Percentiles rank a stretch among this genome's conserved stretches.
These are phyloP conservation scores for Linepithema humile DNA, from an alignment of 1,140 invertebrate genomes.

Conservation along the genomic window DNA sequence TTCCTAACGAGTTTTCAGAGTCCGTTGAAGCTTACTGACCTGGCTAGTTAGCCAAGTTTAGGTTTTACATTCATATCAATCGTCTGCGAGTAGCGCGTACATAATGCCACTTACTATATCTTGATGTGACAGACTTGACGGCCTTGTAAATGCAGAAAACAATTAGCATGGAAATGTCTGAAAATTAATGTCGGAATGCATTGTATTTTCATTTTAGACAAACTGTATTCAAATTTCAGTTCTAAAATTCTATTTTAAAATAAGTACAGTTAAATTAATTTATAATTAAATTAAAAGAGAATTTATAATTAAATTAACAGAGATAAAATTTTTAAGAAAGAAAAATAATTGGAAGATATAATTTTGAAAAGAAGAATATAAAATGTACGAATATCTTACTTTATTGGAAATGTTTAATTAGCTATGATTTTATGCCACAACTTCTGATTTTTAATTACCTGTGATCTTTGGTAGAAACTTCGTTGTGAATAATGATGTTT, in stretches of 20 bases:
- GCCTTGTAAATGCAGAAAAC: neutral
- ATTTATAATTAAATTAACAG: neutral
- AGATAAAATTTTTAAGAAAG: neutral
- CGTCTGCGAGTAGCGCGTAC: neutral
- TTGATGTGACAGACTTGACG: neutral
- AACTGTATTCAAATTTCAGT: neutral
- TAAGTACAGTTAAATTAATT: neutral
- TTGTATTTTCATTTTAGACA: neutral
- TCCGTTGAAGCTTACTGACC: neutral
- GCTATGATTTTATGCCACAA: neutral
- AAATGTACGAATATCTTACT: no score
- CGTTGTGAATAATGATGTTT: neutral
- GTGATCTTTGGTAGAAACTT: neutral
- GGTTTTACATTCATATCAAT: conserved; percentile 22
- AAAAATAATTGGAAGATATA: neutral
- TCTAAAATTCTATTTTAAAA: neutral
- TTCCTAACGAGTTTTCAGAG: conserved; percentile 43
- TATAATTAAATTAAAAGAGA: neutral
- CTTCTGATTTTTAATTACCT: neutral
- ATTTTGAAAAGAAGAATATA: no score
- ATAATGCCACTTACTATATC: neutral
- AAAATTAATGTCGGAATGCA: neutral
- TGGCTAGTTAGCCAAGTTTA: neutral
- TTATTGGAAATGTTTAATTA: neutral
- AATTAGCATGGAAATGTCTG: neutral